Percentiles rank a stretch among this genome's conserved stretches.
phyloP scores from a whole-genome alignment of 2,113 vertebrate species.

The Takifugu flavidus region DNA sequence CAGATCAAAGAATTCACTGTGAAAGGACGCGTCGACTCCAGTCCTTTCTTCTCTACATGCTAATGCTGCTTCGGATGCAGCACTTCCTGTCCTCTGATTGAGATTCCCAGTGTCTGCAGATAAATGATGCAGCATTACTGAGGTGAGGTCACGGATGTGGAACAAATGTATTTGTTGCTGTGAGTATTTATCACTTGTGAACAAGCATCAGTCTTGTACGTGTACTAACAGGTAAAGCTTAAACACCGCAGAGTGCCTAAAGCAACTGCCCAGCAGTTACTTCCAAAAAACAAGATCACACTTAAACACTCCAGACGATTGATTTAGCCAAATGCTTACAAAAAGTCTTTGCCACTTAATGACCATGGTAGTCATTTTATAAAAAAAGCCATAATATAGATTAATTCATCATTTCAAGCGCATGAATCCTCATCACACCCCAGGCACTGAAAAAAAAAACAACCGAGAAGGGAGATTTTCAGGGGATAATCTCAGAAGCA shows the following conservation, averaged over 20 bases:
- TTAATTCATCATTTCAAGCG: background rate
- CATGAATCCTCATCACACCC: no score
- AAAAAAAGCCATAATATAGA: background rate
- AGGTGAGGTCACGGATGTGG: conserved; percentile 10
- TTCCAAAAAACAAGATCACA: conserved; percentile 15
- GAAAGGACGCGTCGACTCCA: conserved; percentile 26
- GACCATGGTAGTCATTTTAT: background rate
- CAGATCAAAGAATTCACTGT: conserved; percentile 8
- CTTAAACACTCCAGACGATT: conserved; percentile 9
- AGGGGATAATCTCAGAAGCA: conserved; percentile 25
- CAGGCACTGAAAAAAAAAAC: background rate
- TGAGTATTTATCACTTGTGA: conserved; percentile 19
- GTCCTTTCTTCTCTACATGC: conserved; percentile 13
- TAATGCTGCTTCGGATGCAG: background rate
- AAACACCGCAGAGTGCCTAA: conserved; percentile 32
- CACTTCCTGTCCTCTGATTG: conserved; percentile 9
- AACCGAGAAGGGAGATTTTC: background rate
- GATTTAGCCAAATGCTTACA: conserved; percentile 3
- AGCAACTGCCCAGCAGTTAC: conserved; percentile 37
- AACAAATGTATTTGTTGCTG: background rate
- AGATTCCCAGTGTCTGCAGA: conserved; percentile 8
- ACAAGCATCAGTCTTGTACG: conserved; percentile 13
- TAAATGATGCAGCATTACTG: background rate
- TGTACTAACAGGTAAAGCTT: conserved; percentile 43
- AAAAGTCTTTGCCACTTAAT: background rate